Conservation (phyloP, 2,113 vertebrate species). For the Chamaea fasciata region DNA sequence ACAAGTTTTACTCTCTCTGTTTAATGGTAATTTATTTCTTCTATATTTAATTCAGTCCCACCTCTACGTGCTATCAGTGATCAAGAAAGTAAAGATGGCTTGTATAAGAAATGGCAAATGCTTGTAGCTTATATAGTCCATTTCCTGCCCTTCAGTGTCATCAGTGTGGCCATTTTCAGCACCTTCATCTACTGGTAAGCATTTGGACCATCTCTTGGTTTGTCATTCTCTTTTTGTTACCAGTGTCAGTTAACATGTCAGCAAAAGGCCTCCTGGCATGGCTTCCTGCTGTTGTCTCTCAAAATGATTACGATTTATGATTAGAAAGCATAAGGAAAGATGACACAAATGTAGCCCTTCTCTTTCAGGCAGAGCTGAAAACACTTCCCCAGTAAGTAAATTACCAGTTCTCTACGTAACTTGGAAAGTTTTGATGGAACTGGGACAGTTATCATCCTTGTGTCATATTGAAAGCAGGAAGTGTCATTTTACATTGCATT, state of each 20-base stretch:
- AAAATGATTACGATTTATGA: not conserved
- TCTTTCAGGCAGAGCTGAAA: not conserved
- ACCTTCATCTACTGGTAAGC: constrained; percentile 90
- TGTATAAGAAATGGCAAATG: constrained; percentile 96
- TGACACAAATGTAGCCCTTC: not conserved
- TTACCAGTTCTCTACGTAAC: not conserved
- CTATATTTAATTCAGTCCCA: constrained; percentile 72
- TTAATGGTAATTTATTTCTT: not conserved
- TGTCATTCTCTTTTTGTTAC: not conserved
- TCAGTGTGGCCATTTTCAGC: constrained; percentile 82
- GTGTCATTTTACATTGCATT: not conserved
- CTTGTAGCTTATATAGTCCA: constrained; percentile 90
- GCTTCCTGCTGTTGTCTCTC: not conserved
- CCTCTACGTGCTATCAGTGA: constrained; percentile 86
- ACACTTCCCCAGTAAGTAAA: not conserved
- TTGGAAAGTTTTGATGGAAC: not conserved
- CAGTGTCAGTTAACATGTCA: not conserved
- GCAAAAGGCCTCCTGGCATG: not conserved
- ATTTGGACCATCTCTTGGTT: not conserved
- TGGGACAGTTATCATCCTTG: not conserved
- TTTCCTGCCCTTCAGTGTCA: constrained; percentile 87
- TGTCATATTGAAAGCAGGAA: not conserved
- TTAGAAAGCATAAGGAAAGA: not conserved
- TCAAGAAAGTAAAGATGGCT: constrained; percentile 91
- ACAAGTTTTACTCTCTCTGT: not conserved